phyloP scores from a whole-genome alignment of 2,113 vertebrate genomes.

The Peromyscus californicus region DNA sequence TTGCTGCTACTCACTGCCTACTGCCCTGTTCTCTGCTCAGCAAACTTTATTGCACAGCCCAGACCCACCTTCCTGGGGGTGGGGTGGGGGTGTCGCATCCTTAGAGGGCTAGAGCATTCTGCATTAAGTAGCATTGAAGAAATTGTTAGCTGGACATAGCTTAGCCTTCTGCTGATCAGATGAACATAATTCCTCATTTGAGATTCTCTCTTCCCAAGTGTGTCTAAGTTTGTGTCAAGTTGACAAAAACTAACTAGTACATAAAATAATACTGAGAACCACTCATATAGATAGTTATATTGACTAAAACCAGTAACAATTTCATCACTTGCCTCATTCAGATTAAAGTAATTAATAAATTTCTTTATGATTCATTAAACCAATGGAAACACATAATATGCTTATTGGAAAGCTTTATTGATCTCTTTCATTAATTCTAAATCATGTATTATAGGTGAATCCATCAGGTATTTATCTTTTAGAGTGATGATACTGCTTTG shows the following conservation, averaged over 20 bases:
- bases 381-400: not conserved
- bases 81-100: too few species aligned
- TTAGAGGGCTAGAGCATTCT: too few species aligned
- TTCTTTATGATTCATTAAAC: not conserved
- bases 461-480: not conserved
- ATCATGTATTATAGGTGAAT: not conserved
- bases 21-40: not conserved
- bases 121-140: not conserved
- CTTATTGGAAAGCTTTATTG: not conserved
- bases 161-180: not conserved
- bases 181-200: not conserved
- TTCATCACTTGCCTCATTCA: not conserved
- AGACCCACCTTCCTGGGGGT: not conserved
- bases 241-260: not conserved
- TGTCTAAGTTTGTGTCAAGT: not conserved
- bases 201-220: not conserved
- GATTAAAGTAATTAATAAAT: conserved; percentile 8
- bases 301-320: not conserved
- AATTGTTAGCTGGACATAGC: too few species aligned
- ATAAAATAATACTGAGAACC: not conserved
- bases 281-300: not conserved
- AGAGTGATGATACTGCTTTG: not conserved
- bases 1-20: not conserved
- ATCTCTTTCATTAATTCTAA: not conserved
- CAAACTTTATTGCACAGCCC: not conserved